Evolutionary conservation across 1,140 invertebrate genomes (phyloP), one percentile per base, ranked within the genome.

Genomic region (Drosophila kepulauana): DNA sequence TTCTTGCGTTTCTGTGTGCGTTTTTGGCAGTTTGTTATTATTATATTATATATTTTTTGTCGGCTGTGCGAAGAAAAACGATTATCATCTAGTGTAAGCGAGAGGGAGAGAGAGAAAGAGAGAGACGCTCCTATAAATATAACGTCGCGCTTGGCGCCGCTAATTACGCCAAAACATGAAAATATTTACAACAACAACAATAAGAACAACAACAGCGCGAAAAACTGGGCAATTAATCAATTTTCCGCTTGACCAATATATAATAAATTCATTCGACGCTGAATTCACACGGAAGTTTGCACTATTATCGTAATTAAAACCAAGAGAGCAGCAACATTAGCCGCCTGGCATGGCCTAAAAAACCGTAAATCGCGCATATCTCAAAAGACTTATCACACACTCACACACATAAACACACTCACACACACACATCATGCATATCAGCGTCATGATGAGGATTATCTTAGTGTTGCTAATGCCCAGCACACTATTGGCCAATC

Each of bases 91-190:
- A 74, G 65, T 58, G 41, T 62, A 48, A 25, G 20, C 20, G 20
- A 25, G 20, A 20, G 20, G 3, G 20, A 20, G 16, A 20, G 20
- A 25, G 20, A 25, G 20, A 25, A 20, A 20, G 49, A 52, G 54
- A 59, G 59, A 48, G 66, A 48, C 75, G 28, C 16, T 28, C 33
- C 82, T 87, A 88, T 88, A 87, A 88, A 87, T 87, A 88, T 87
- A 88, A 89, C 74, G 77, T 71, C 74, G 78, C 65, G 78, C 63
- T 68, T 65, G 76, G 61, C 77, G 51, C 66, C 74, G 85, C 85
- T 89, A 89, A 89, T 89, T 89, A 90, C 86, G 81, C 62, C 64
- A 74, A 89, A 89, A 85, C 85, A 89, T 89, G 85, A 89, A 85
- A 89, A 89, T 90, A 82, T 88, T 89, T 54, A 79, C 75, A 74